Evolutionary conservation across 2,888 invertebrate genomes (phyloP).

Genomic region (Sphecodes monilicornis): DNA sequence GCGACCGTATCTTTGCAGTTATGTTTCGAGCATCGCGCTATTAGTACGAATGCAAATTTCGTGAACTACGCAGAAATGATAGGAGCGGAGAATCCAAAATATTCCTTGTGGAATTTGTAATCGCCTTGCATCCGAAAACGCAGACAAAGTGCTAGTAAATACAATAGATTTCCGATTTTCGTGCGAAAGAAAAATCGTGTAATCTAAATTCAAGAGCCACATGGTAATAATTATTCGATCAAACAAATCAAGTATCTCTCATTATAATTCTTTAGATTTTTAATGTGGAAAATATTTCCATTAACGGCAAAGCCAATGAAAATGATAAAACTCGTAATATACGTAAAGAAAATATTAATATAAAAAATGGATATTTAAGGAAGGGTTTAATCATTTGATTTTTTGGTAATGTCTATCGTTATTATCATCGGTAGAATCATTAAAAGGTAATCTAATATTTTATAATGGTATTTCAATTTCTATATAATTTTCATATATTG

Average conservation of each 20-base stretch:
- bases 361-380: too few species aligned
- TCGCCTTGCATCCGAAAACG: background rate
- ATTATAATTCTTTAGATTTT: too few species aligned
- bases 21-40: background rate
- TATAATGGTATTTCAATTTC: too few species aligned
- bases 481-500: too few species aligned
- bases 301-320: too few species aligned
- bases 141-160: background rate
- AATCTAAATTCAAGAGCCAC: background rate
- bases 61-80: background rate
- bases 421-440: too few species aligned
- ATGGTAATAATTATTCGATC: background rate
- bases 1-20: conserved; percentile 6
- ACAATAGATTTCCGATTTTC: background rate
- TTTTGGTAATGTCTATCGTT: too few species aligned
- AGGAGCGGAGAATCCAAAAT: background rate
- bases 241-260: background rate
- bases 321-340: too few species aligned
- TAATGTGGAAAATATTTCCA: too few species aligned
- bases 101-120: background rate
- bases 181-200: background rate
- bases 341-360: too few species aligned
- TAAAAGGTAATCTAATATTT: too few species aligned
- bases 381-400: too few species aligned
- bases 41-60: conserved; percentile 9